Evolutionary conservation across 2,113 vertebrate genomes (phyloP).

Genomic region (Etheostoma spectabile): DNA sequence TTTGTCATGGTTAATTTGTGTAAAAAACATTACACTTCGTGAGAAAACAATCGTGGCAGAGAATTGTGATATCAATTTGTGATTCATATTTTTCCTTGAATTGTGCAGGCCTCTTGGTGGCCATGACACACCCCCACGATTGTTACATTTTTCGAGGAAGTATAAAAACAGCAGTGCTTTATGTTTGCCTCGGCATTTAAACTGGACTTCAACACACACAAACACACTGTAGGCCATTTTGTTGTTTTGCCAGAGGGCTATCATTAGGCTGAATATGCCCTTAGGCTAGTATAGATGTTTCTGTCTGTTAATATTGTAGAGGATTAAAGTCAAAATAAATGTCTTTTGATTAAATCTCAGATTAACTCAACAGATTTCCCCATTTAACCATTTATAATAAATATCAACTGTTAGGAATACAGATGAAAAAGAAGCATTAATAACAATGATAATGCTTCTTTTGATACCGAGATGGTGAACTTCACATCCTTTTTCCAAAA

Average conservation of each 20-base stretch:
- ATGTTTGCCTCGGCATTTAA: not conserved
- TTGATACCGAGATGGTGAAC: slow-evolving; percentile 8
- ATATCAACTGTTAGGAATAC: not conserved
- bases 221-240: not conserved
- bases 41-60: too few relatives aligned
- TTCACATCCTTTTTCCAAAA: slow-evolving; percentile 41
- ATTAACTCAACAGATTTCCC: not conserved
- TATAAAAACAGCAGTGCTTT: not conserved
- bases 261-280: not conserved
- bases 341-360: not conserved
- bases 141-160: too few relatives aligned
- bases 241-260: slow-evolving; percentile 13
- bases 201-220: not conserved
- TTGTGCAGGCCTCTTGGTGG: too few relatives aligned
- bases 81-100: too few relatives aligned
- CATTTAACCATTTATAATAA: not conserved
- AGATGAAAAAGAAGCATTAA: slow-evolving; percentile 6
- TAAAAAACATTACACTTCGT: too few relatives aligned
- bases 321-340: not conserved
- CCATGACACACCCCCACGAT: too few relatives aligned
- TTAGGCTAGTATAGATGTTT: slow-evolving; percentile 2
- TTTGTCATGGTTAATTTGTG: too few relatives aligned
- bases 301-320: not conserved
- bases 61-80: too few relatives aligned
- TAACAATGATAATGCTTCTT: not conserved